These are phyloP conservation scores for Melanotaenia trifasciata DNA, from an alignment of 2,797 vertebrate species.

Conservation along the genomic window DNA sequence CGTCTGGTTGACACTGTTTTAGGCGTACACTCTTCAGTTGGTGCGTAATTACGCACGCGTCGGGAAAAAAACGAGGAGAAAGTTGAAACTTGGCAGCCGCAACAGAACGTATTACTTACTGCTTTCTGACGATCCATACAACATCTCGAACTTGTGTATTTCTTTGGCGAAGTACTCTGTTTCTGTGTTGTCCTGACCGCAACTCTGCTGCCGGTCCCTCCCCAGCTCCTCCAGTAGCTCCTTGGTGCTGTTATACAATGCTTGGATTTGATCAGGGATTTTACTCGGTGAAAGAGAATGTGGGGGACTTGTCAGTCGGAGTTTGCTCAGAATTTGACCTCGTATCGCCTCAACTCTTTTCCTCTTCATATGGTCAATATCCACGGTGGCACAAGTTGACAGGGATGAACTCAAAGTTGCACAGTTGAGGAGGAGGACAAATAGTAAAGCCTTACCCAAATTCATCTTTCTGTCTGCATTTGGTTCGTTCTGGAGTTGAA, in stretches of 20 bases:
- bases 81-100: background rate
- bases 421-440: slow-evolving; percentile 88
- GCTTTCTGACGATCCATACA: slow-evolving; percentile 87
- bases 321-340: slow-evolving; percentile 93
- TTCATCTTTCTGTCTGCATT: slow-evolving; percentile 84
- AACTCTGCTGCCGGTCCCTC: slow-evolving; percentile 84
- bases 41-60: slow-evolving; percentile 69
- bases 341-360: slow-evolving; percentile 93
- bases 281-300: slow-evolving; percentile 86
- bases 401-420: slow-evolving; percentile 87
- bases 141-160: slow-evolving; percentile 93
- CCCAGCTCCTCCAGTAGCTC: slow-evolving; percentile 91
- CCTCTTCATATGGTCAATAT: slow-evolving; percentile 91
- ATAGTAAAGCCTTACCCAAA: slow-evolving; percentile 86
- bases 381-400: slow-evolving; percentile 93
- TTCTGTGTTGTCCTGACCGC: slow-evolving; percentile 90
- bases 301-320: slow-evolving; percentile 90
- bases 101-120: slow-evolving; percentile 81
- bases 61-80: background rate
- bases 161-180: slow-evolving; percentile 95
- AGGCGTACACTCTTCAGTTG: background rate
- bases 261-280: slow-evolving; percentile 89
- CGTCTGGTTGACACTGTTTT: slow-evolving; percentile 3
- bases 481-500: slow-evolving; percentile 44
- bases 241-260: slow-evolving; percentile 93